Evolutionary conservation across 2,797 vertebrate genomes (phyloP), one percentile per base, ranked within the genome.

Genomic region (Lophius americanus): DNA sequence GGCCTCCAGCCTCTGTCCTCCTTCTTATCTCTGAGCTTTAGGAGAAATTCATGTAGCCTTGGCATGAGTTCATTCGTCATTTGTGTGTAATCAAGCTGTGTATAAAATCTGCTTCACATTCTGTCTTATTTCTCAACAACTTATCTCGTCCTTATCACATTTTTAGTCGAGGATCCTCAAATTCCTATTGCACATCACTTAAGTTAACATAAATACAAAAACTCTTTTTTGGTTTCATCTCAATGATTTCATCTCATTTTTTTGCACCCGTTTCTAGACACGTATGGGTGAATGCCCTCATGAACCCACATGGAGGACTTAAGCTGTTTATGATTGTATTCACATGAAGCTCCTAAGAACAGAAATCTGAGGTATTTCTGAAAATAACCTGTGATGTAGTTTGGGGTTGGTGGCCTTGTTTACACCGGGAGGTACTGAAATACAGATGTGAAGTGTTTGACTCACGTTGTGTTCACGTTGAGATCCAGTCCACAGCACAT

Each of bases 401-500:
- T 61, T 42, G 59, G 64, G 73, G 56, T 58, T 50, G 14, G 10
- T 56, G 48, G 52, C 51, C 66, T 55, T 79, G 77, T 67, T 36
- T 68, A 64, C 68, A 68, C 70, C 64, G 69, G 42, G 64, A 10
- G 6, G 33, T 53, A 13, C 55, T 42, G 41, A 56, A 54, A 12
- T 72, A 23, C 58, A 51, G 33, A 62, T 4, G 2, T 13, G 9
- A 51, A 41, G 11, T 44, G 42, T 55, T 64, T 66, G 58, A 73
- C 49, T 62, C 39, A 59, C 37, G 53, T 68, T 63, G 77, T 81
- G 68, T 80, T 54, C 49, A 23, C 23, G 23, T 23, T 23, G 23
- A 23, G 23, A 23, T 23, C 23, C 23, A 23, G 23, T 23, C 75
- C 64, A 55, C 58, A 79, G 70, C 77, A 82, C 70, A 70, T 41